These are phyloP conservation scores for Eremobia ochroleuca DNA, from an alignment of 2,888 invertebrate species.

Conservation along the genomic window DNA sequence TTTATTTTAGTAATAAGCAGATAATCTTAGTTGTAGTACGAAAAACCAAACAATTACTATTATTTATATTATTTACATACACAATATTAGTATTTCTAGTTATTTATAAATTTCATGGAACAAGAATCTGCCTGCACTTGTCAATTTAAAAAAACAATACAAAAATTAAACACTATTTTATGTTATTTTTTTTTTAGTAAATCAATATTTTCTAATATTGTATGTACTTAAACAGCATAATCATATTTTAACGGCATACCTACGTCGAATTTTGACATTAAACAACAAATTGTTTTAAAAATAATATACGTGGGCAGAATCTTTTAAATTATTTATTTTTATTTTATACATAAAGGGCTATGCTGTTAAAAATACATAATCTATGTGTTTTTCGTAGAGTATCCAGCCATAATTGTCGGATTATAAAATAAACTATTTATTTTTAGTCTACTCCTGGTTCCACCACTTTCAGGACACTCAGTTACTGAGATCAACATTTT, in stretches of 20 bases:
- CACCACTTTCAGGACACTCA: slow-evolving; percentile 19
- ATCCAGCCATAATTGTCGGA: slow-evolving; percentile 72
- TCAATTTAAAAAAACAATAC: not conserved
- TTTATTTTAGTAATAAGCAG: slow-evolving; percentile 64
- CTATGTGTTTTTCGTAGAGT: slow-evolving; percentile 63
- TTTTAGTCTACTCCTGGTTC: slow-evolving; percentile 56
- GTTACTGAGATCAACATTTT: not conserved
- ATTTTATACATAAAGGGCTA: slow-evolving; percentile 71
- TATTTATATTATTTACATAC: slow-evolving; percentile 75
- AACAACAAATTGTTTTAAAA: not conserved
- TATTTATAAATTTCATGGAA: slow-evolving; percentile 58
- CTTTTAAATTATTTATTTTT: slow-evolving; percentile 22
- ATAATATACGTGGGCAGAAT: not conserved
- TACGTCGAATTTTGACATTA: not conserved
- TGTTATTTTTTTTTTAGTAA: not conserved
- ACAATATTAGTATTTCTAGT: slow-evolving; percentile 72
- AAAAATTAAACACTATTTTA: too few relatives aligned
- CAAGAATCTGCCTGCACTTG: not conserved
- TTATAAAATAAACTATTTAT: slow-evolving; percentile 57
- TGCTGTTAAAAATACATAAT: slow-evolving; percentile 70
- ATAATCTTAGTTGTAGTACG: slow-evolving; percentile 81
- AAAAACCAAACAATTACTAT: slow-evolving; percentile 83
- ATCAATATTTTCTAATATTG: not conserved
- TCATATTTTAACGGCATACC: not conserved
- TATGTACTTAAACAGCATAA: not conserved